These are phyloP conservation scores for Eulithis testata DNA, from an alignment of 2,888 invertebrate species.

Conservation along the genomic window DNA sequence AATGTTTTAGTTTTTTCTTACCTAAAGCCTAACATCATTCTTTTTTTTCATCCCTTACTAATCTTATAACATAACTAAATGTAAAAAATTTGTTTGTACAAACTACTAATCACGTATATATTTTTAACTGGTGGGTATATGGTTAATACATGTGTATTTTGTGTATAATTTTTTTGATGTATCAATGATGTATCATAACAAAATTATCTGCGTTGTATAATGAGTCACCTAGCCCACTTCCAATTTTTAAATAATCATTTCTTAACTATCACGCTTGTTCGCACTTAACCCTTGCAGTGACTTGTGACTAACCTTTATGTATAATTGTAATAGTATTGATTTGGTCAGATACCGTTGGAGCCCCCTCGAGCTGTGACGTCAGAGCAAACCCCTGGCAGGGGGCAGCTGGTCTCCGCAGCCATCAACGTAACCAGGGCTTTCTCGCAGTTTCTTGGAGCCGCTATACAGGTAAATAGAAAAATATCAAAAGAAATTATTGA, in stretches of 20 bases:
- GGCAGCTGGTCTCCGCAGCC: conserved; percentile 88
- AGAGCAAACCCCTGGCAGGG: conserved; percentile 69
- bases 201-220: too few species aligned
- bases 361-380: conserved; percentile 72
- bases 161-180: too few species aligned
- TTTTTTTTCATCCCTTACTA: too few species aligned
- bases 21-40: conserved; percentile 20
- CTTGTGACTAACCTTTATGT: conserved; percentile 23
- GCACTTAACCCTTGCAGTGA: conserved; percentile 7
- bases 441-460: conserved; percentile 90
- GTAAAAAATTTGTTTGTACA: neutral
- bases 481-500: too few species aligned
- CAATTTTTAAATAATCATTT: neutral
- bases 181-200: too few species aligned
- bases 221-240: too few species aligned
- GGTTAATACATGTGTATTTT: too few species aligned
- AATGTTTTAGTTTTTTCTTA: neutral
- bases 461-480: conserved; percentile 86
- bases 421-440: conserved; percentile 91
- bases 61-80: too few species aligned
- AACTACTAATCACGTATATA: neutral
- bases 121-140: too few species aligned
- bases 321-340: conserved; percentile 24
- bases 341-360: conserved; percentile 74
- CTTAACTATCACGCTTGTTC: conserved; percentile 26